Evolutionary conservation across 35 echinoderm and acorn worm species (phyloP).

Genomic region (Ophiothrix spiculata): DNA sequence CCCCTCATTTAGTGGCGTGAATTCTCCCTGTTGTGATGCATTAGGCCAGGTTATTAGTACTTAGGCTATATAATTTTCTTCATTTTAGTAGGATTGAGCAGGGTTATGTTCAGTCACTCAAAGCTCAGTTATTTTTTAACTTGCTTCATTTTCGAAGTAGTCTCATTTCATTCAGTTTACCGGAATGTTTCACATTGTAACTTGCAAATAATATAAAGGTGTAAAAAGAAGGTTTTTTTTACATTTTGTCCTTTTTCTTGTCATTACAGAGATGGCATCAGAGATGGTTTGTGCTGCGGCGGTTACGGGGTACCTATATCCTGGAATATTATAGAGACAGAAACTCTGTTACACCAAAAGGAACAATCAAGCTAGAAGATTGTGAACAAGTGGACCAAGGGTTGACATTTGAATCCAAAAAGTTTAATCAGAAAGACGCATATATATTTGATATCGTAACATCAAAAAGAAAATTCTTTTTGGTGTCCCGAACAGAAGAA

Average conservation of each 20-base stretch:
- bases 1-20: too few species aligned
- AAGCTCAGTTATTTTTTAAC: not conserved
- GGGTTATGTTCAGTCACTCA: not conserved
- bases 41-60: too few species aligned
- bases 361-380: slow-evolving; percentile 58
- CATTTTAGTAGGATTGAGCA: not conserved
- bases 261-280: slow-evolving; percentile 69
- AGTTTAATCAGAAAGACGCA: slow-evolving; percentile 34
- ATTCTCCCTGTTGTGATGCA: too few species aligned
- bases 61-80: not conserved
- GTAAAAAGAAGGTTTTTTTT: not conserved
- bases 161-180: not conserved
- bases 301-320: slow-evolving; percentile 7
- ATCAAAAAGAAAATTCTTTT: slow-evolving; percentile 72
- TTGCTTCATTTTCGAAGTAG: not conserved
- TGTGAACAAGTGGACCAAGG: slow-evolving; percentile 87
- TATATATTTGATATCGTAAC: slow-evolving; percentile 88
- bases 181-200: not conserved
- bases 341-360: slow-evolving; percentile 51
- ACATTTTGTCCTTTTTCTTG: not conserved
- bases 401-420: slow-evolving; percentile 71
- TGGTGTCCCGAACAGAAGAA: slow-evolving; percentile 65
- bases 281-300: slow-evolving; percentile 67
- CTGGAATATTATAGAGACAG: slow-evolving; percentile 81
- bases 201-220: not conserved